Evolutionary conservation across 2,888 invertebrate species (phyloP).

Genomic region (Petrolisthes cinctipes): DNA sequence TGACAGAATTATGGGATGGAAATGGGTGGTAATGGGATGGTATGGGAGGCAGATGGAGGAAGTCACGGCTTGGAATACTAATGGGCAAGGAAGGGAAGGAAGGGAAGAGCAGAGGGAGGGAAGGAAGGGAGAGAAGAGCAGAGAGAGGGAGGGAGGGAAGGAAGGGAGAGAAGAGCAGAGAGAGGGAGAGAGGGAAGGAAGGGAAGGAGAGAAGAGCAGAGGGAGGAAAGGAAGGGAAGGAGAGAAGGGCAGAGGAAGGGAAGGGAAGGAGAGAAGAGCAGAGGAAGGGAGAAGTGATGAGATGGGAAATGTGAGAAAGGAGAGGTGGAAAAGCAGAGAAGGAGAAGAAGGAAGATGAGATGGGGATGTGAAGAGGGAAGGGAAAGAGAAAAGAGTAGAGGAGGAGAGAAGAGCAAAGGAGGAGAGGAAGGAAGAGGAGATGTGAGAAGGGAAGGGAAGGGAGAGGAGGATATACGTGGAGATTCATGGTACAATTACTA

Average conservation of each 20-base stretch:
- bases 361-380: no score
- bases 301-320: neutral
- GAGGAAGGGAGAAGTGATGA: neutral
- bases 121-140: neutral
- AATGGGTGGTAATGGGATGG: neutral
- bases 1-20: neutral
- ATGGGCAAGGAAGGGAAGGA: neutral
- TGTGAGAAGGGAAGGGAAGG: neutral
- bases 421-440: neutral
- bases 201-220: neutral
- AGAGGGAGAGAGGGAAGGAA: neutral
- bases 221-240: neutral
- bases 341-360: neutral
- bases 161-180: neutral
- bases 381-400: no score
- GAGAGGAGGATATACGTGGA: neutral
- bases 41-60: neutral
- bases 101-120: neutral
- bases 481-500: no score
- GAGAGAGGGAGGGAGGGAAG: neutral
- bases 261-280: neutral
- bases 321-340: conserved; percentile 13
- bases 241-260: conserved; percentile 1
- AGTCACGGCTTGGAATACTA: no score
- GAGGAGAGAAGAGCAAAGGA: no score